Evolutionary conservation across 2,888 invertebrate genomes (phyloP).

Genomic region (Odontocerum albicorne): DNA sequence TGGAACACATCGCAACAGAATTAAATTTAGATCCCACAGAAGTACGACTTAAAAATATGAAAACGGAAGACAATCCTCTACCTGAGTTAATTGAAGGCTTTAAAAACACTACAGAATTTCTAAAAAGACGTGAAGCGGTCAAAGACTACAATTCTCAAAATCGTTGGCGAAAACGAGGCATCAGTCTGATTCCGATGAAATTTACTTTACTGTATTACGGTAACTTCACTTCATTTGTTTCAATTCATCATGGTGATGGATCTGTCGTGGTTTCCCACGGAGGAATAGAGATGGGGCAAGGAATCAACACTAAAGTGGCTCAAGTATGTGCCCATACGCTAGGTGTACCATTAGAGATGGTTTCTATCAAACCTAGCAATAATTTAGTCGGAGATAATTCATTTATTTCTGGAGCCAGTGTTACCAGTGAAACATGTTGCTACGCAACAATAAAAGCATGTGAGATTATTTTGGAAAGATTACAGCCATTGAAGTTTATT

Average conservation of each 20-base stretch:
- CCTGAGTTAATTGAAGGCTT: constrained; percentile 60
- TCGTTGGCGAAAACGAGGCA: constrained; percentile 73
- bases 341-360: constrained; percentile 64
- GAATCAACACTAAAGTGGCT: constrained; percentile 71
- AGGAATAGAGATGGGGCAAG: constrained; percentile 77
- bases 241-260: constrained; percentile 68
- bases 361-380: constrained; percentile 66
- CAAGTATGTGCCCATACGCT: constrained; percentile 71
- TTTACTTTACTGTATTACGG: constrained; percentile 60
- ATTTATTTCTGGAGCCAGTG: constrained; percentile 68
- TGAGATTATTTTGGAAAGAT: constrained; percentile 49
- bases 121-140: constrained; percentile 53
- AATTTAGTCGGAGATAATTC: constrained; percentile 68
- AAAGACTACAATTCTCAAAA: constrained; percentile 63
- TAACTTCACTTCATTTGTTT: constrained; percentile 60
- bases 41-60: constrained; percentile 59
- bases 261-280: constrained; percentile 68
- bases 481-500: constrained; percentile 48
- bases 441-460: constrained; percentile 60
- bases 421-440: constrained; percentile 70
- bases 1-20: constrained; percentile 65
- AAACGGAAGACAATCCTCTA: constrained; percentile 42
- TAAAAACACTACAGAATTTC: constrained; percentile 58
- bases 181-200: constrained; percentile 64
- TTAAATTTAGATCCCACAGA: constrained; percentile 59